These are phyloP conservation scores for Lathamus discolor DNA, from an alignment of 2,113 vertebrate species.

Conservation along the genomic window DNA sequence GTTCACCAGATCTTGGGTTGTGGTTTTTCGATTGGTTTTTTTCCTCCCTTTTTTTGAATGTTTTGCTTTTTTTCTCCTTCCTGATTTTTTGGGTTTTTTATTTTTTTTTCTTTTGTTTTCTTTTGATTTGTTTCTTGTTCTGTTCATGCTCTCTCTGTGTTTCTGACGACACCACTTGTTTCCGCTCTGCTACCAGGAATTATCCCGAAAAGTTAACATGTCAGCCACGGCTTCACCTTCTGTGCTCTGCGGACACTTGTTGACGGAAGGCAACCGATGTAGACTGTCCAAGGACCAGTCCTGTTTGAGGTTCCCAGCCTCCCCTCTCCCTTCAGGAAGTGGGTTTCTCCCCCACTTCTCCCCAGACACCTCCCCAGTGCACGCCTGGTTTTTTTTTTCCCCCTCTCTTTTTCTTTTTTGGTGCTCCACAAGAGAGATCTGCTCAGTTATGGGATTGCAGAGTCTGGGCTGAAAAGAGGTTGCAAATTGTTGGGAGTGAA, in stretches of 20 bases:
- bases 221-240: conserved; percentile 77
- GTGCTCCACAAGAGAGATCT: conserved; percentile 61
- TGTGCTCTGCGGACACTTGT: conserved; percentile 83
- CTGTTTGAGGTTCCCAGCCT: conserved; percentile 73
- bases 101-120: conserved; percentile 21
- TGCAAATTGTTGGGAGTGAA: conserved; percentile 55
- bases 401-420: conserved; percentile 47
- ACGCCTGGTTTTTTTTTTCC: background rate
- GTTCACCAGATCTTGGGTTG: conserved; percentile 71
- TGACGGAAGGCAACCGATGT: conserved; percentile 83
- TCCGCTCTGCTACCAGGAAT: conserved; percentile 94
- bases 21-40: background rate
- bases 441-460: conserved; percentile 59
- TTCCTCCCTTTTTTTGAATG: conserved; percentile 23
- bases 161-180: conserved; percentile 88
- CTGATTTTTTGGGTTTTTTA: conserved; percentile 46
- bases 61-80: conserved; percentile 55
- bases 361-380: conserved; percentile 44
- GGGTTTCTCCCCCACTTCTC: conserved; percentile 65
- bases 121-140: conserved; percentile 76
- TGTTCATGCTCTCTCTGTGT: conserved; percentile 74
- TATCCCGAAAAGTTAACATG: conserved; percentile 98
- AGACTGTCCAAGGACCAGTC: conserved; percentile 77
- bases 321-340: conserved; percentile 68
- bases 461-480: conserved; percentile 54